These are phyloP conservation scores for Scaptomyza polygonia DNA, from an alignment of 2,888 invertebrate species.

Conservation along the genomic window DNA sequence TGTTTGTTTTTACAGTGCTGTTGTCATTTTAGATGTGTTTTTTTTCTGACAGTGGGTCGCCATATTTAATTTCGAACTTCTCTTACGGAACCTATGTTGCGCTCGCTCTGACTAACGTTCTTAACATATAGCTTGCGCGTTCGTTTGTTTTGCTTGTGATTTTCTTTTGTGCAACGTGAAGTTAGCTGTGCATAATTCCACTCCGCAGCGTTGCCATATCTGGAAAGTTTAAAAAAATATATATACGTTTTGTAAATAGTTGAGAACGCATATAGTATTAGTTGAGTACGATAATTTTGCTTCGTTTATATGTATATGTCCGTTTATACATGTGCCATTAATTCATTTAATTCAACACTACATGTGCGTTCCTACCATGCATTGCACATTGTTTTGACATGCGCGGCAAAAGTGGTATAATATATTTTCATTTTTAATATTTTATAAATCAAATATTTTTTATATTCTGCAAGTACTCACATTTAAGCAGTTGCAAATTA, in stretches of 20 bases:
- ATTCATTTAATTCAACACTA: background rate
- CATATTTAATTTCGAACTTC: slow-evolving; percentile 73
- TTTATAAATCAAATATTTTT: background rate
- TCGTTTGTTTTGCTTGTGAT: slow-evolving; percentile 75
- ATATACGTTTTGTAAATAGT: background rate
- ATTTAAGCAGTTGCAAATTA: background rate
- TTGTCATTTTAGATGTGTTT: slow-evolving; percentile 25
- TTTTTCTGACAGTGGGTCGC: slow-evolving; percentile 66
- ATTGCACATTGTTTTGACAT: slow-evolving; percentile 57
- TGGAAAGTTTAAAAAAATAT: slow-evolving; percentile 20
- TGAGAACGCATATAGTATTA: background rate
- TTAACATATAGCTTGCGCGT: slow-evolving; percentile 51
- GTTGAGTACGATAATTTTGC: background rate
- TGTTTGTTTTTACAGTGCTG: slow-evolving; percentile 36
- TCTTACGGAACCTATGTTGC: slow-evolving; percentile 37
- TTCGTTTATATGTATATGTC: background rate
- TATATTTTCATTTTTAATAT: background rate
- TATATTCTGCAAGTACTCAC: background rate
- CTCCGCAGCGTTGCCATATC: slow-evolving; percentile 57
- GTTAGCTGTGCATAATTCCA: slow-evolving; percentile 64
- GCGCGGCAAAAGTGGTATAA: slow-evolving; percentile 54
- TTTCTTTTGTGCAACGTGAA: slow-evolving; percentile 76
- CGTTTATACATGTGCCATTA: background rate
- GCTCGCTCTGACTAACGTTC: slow-evolving; percentile 47
- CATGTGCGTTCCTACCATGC: slow-evolving; percentile 9